Base-by-base conservation (phyloP, 2,797 vertebrate species). In the Scarus forsteni region DNA sequence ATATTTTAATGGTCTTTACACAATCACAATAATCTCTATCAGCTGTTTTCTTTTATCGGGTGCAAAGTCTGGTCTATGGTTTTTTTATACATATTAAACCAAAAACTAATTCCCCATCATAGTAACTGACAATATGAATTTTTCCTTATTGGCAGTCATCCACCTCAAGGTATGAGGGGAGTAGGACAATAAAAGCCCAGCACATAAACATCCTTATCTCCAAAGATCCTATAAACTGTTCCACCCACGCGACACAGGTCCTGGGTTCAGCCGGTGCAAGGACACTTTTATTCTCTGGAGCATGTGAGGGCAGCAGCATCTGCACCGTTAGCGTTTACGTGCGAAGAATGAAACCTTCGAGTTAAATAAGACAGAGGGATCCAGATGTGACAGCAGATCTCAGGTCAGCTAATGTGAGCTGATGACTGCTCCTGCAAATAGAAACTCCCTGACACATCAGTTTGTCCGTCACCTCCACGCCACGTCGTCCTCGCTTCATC, bases 381-480 rank as follows among this genome's bases (percentile, higher is more conserved):
- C 38, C n/a, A 8, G 8, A 13, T 35, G 38, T 39, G 42, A 65
- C 54, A 62, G 70, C 52, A 42, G 66, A 16, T 66, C 7, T 36
- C 39, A n/a, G 52, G 14, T 72, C 60, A 60, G 72, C 62, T 65
- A 52, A 68, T 13, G 56, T 36, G 18, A 40, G 19, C 38, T 12
- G 35, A 7, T 48, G 39, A 46, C 46, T 40, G 50, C 56, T 48
- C 14, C 52, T 56, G 39, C n/a, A 43, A 64, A 72, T 34, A 62
- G 39, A 46, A 46, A 10, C 0, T 0, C 34, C 16, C 8, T 67
- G 58, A 75, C 48, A 55, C 50, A 35, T 66, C 3, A 4, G 16
- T 53, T 27, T 43, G 68, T 51, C 67, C 68, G 36, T 53, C 68
- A 38, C 49, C 55, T 62, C 39, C 49, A 50, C 27, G 27, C 49